These are phyloP conservation scores for Octomys mimax DNA, from an alignment of 2,797 vertebrate genomes.

Conservation along the genomic window DNA sequence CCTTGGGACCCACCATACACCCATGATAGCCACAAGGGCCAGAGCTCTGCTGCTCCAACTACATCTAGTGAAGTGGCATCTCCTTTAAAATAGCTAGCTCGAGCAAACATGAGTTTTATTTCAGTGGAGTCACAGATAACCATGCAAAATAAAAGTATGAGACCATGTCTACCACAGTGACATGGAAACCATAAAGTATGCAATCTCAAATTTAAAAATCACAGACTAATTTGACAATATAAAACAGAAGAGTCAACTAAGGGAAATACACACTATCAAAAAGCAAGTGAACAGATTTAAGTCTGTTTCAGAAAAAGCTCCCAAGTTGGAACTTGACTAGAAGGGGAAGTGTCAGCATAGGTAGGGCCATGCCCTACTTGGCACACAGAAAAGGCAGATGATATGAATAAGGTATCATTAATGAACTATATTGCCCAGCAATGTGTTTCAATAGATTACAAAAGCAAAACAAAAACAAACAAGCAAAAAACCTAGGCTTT, in stretches of 20 bases:
- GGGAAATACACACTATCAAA: not conserved
- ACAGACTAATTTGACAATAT: slow-evolving; percentile 22
- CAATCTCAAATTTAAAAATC: slow-evolving; percentile 40
- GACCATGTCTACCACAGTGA: not conserved
- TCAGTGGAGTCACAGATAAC: slow-evolving; percentile 11
- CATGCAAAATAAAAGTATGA: not conserved
- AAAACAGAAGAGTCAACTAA: not conserved
- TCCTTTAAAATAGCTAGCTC: not conserved
- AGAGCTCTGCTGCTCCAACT: not conserved
- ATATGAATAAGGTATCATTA: not conserved
- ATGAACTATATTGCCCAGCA: not conserved
- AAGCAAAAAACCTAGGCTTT: not conserved
- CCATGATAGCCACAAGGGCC: not conserved
- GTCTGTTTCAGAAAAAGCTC: slow-evolving; percentile 31
- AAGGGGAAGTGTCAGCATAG: not conserved
- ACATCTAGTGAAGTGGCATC: not conserved
- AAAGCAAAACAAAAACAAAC: not conserved
- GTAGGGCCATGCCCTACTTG: not conserved
- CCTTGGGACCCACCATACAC: not conserved
- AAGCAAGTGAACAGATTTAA: slow-evolving; percentile 32
- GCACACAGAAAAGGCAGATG: not conserved
- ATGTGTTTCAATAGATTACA: not conserved
- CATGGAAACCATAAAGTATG: not conserved
- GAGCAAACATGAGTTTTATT: not conserved
- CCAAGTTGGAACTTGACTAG: not conserved